These are phyloP conservation scores for Folsomia candida DNA, from an alignment of 2,888 invertebrate species.

Conservation along the genomic window DNA sequence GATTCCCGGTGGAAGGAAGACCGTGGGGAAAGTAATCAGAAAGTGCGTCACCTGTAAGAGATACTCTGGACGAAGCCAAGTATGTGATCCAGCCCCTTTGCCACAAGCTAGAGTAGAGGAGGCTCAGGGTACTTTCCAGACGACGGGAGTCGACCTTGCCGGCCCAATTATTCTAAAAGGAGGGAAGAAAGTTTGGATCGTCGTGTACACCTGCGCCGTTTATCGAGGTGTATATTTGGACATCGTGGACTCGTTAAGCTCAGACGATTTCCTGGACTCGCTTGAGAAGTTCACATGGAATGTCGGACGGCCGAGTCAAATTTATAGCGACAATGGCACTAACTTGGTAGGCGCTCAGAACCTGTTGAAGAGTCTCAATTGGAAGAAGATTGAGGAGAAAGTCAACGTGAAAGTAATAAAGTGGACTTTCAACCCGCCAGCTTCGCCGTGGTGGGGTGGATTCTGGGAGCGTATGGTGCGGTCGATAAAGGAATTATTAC, in stretches of 20 bases:
- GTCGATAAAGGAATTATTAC: not conserved
- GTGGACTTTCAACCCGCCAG: not conserved
- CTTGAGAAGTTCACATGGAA: conserved; percentile 1
- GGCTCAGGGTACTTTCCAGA: conserved; percentile 50
- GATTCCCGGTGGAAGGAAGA: not conserved
- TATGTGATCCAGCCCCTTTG: conserved; percentile 33
- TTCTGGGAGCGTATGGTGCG: conserved; percentile 1
- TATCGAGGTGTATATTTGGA: conserved; percentile 54
- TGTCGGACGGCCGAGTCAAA: conserved; percentile 16
- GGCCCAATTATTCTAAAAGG: conserved; percentile 53
- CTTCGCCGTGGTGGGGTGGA: conserved; percentile 6
- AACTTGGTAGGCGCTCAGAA: conserved; percentile 53
- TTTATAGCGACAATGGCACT: conserved; percentile 53
- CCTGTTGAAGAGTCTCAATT: conserved; percentile 59
- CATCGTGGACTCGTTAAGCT: conserved; percentile 50
- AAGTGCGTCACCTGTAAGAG: not conserved
- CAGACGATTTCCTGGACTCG: conserved; percentile 20
- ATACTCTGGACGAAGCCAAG: not conserved
- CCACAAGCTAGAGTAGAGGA: conserved; percentile 51
- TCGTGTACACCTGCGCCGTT: conserved; percentile 53
- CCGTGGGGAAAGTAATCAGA: not conserved
- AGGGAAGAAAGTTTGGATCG: conserved; percentile 52
- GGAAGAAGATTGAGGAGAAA: conserved; percentile 51
- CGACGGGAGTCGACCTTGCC: conserved; percentile 52
- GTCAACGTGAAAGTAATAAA: not conserved